A percentile compares a stretch with the other conserved stretches of the same genome.
Evolutionary conservation across 2,113 vertebrate genomes (phyloP).

Genomic region (Furnarius figulus): DNA sequence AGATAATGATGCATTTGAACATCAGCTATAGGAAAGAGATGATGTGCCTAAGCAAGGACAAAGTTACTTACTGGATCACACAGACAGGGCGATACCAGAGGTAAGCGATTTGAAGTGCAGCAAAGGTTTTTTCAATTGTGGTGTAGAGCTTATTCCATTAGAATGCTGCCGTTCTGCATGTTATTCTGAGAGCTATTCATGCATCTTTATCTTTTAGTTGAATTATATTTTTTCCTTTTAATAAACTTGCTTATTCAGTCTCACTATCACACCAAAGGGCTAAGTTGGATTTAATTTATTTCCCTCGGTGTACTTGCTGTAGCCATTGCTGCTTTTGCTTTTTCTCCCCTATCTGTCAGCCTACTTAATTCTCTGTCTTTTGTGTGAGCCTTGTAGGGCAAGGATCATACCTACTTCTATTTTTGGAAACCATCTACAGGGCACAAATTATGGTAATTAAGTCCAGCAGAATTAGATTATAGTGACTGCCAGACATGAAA

Average conservation of each 20-base stretch:
- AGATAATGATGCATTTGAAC: background rate
- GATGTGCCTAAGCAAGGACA: background rate
- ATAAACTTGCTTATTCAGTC: slow-evolving; percentile 54
- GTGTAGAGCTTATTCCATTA: background rate
- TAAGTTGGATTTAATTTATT: slow-evolving; percentile 49
- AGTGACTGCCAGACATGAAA: slow-evolving; percentile 31
- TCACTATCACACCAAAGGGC: slow-evolving; percentile 1
- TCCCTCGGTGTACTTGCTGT: background rate
- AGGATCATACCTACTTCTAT: slow-evolving; percentile 43
- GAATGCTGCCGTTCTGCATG: background rate
- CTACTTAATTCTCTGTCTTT: slow-evolving; percentile 30
- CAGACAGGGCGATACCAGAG: background rate
- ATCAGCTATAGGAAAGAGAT: background rate
- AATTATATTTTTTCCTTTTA: slow-evolving; percentile 15
- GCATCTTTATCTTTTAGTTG: background rate
- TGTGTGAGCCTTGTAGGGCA: slow-evolving; percentile 2
- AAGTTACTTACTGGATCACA: background rate
- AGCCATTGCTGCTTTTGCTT: background rate
- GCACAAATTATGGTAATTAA: slow-evolving; percentile 61
- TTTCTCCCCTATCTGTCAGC: background rate
- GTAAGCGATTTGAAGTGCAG: background rate
- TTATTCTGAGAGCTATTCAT: background rate
- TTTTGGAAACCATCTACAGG: slow-evolving; percentile 30
- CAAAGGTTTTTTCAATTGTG: background rate
- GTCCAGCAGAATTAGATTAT: slow-evolving; percentile 38